Base-by-base conservation (phyloP, 2,888 invertebrate genomes). In the Melieria omissa region DNA sequence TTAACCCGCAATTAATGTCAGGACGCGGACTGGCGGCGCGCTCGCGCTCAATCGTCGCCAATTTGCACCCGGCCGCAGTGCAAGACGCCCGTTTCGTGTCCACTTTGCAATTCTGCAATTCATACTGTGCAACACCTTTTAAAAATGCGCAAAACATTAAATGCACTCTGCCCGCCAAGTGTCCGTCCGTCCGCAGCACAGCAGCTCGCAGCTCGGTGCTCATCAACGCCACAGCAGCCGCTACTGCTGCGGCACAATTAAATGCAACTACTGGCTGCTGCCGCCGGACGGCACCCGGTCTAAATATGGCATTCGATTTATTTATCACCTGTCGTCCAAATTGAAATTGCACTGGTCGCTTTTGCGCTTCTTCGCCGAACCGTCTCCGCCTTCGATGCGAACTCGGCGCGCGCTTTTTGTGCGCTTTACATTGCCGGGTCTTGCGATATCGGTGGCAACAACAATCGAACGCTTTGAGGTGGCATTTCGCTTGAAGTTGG, bases 251-350 rank as follows among this genome's bases (percentile, higher is more conserved):
- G 29, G 42, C 45, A 60, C 67, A 73, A 71, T 73, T 73, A 73
- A 73, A 66, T 71, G 58, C 66, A 66, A 42, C 47, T 10, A 41
- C n/a, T 29, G 29, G 29, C 29, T 29, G 29, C 29, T 29, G 9
- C 12, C 14, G 58, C 58, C 60, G 46, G 49, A 46, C 55, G 49
- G 49, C 44, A 67, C 52, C 67, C 49, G 45, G 74, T 75, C 78
- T 77, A 76, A 74, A 77, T 76, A 78, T 73, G 78, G 77, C 65
- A 81, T 83, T 81, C 85, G 84, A 86, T 85, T 85, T 85, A 85
- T 85, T 85, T 85, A 84, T 84, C 84, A 84, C 84, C 84, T 84
- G 84, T 84, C 84, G 84, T 80, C 81, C 80, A 75, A 83, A 84
- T 61, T 71, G 65, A 61, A 71, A 65, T 71, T 71, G 29, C 46